phyloP scores from a whole-genome alignment of 2,888 invertebrate genomes.

The Pyrrhopygopsis socrates region DNA sequence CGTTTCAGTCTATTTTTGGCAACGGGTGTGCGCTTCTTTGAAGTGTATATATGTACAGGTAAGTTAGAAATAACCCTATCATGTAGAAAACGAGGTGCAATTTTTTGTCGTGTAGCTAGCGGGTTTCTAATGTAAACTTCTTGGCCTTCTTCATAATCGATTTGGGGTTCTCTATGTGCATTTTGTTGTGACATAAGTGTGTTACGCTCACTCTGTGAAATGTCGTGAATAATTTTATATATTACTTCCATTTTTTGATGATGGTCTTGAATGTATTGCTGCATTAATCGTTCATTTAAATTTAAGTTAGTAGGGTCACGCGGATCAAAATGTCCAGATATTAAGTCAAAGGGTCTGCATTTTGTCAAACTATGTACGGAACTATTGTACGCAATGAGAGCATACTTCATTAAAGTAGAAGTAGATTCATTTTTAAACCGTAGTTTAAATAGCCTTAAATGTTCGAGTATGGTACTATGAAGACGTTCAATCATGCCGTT shows the following conservation, averaged over 20 bases:
- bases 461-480: not conserved
- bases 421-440: constrained; percentile 13
- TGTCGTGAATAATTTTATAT: constrained; percentile 9
- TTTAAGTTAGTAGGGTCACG: constrained; percentile 57
- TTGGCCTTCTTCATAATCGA: constrained; percentile 58
- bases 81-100: constrained; percentile 35
- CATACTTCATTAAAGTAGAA: constrained; percentile 17
- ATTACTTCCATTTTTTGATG: not conserved
- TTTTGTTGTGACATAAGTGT: not conserved
- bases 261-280: constrained; percentile 40
- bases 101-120: not conserved
- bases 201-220: not conserved
- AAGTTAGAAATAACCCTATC: constrained; percentile 31
- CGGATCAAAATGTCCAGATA: constrained; percentile 61
- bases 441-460: constrained; percentile 17
- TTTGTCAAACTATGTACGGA: constrained; percentile 41
- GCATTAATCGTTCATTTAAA: constrained; percentile 38
- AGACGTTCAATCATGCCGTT: constrained; percentile 30
- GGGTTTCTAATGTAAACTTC: constrained; percentile 62
- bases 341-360: constrained; percentile 43
- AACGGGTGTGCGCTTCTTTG: constrained; percentile 1
- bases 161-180: constrained; percentile 57
- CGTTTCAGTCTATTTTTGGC: constrained; percentile 32
- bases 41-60: constrained; percentile 32
- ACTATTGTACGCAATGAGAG: constrained; percentile 43